Evolutionary conservation across 2,888 invertebrate genomes (phyloP).

Genomic region (Amorpha juglandis): DNA sequence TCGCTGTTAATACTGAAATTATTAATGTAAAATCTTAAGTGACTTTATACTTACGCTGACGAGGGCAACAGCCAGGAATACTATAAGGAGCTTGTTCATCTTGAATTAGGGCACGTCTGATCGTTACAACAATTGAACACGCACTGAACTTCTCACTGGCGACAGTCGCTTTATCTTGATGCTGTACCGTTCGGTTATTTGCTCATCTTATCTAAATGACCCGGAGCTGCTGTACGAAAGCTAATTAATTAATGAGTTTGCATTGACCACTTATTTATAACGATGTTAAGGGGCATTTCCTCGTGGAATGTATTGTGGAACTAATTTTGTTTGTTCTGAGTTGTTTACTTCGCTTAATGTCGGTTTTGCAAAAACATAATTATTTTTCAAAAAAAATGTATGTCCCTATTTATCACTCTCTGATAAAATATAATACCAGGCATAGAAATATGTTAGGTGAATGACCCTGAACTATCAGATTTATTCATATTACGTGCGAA

Average conservation of each 20-base stretch:
- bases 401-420: too few relatives aligned
- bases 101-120: conserved; percentile 47
- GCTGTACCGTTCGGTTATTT: conserved; percentile 34
- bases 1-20: too few relatives aligned
- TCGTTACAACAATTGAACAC: conserved; percentile 39
- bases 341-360: background rate
- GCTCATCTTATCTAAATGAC: conserved; percentile 52
- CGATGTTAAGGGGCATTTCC: conserved; percentile 4
- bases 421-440: too few relatives aligned
- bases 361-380: too few relatives aligned
- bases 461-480: background rate
- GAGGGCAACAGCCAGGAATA: conserved; percentile 67
- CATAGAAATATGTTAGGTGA: background rate
- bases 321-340: background rate
- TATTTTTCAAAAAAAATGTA: too few relatives aligned
- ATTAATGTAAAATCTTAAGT: background rate
- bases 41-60: conserved; percentile 56
- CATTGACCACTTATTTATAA: conserved; percentile 38
- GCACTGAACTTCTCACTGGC: conserved; percentile 44
- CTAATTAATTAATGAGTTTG: conserved; percentile 55
- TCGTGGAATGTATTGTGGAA: too few relatives aligned
- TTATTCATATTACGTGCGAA: background rate
- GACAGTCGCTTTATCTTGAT: conserved; percentile 47
- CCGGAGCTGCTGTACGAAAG: conserved; percentile 50
- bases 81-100: conserved; percentile 66